Base-by-base conservation (phyloP, 2,888 invertebrate genomes). In the Chymomyza fuscimana region DNA sequence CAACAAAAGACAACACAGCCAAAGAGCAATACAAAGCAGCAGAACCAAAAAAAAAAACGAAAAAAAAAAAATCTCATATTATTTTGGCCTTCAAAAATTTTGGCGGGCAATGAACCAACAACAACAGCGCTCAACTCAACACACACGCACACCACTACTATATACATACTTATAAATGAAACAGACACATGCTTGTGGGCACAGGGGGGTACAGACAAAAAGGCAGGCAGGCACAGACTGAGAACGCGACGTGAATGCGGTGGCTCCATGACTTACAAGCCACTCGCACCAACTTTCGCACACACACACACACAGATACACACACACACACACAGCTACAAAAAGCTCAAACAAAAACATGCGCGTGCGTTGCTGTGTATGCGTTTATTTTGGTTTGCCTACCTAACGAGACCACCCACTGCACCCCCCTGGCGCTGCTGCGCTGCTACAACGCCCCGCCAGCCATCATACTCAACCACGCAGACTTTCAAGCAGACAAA, bases 31-130 rank as follows among this genome's bases (percentile, higher is more conserved):
- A n/a, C 58, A 68, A 65, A 52, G 25, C 58, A 50, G 32, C 32
- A n/a, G 22, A 54, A 54, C 22, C 54, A 29, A 61, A 60, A 65
- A 65, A 62, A 66, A 51, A 62, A 36, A 54, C 22, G 19, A 46
- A 12, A 25, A 63, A 46, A 76, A 73, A 77, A 82, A 82, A 87
- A 83, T 84, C 81, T 80, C 82, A 84, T 84, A 88, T 90, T 89
- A 76, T 87, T 88, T 89, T 90, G 90, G 89, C 90, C 90, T 90
- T 90, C 89, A 90, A 90, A 86, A 88, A 82, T 82, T 90, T 90
- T 88, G 90, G 90, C 89, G 90, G 89, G 84, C 90, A 90, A 88
- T 90, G 90, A 90, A 90, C 90, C 89, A 90, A 89, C 90, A 89
- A 89, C 89, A 88, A 89, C 79, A 75, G 77, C 69, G 67, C 40